Percentiles rank a stretch among this genome's conserved stretches.
Conservation (phyloP, 1,140 invertebrate genomes). For the Physella acuta region DNA sequence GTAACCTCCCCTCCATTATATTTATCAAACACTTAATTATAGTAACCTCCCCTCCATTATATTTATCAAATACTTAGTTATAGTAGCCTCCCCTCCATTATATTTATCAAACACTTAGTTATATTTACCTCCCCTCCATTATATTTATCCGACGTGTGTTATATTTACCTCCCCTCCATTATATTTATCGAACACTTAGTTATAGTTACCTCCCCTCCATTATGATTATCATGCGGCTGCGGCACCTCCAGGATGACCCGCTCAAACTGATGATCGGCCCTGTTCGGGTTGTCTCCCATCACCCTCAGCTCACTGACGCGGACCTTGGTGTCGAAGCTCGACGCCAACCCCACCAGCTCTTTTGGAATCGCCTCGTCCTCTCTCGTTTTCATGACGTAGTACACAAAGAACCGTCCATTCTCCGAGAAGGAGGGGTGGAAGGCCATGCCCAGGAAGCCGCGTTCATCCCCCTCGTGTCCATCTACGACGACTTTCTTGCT, state of each 20-base stretch:
- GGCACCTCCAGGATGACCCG: conserved; percentile 45
- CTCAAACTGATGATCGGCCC: conserved; percentile 37
- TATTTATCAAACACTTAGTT: too few species aligned
- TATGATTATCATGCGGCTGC: conserved; percentile 55
- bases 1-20: too few species aligned
- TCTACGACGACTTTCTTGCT: conserved; percentile 15
- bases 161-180: too few species aligned
- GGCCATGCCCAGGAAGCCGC: conserved; percentile 51
- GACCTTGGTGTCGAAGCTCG: conserved; percentile 32
- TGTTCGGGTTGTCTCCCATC: conserved; percentile 31
- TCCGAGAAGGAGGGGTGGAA: conserved; percentile 51
- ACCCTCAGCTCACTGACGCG: conserved; percentile 52
- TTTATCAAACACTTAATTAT: too few species aligned
- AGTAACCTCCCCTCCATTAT: too few species aligned
- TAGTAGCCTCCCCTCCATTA: too few species aligned
- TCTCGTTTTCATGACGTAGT: conserved; percentile 40
- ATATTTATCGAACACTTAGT: too few species aligned
- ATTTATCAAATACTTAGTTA: too few species aligned
- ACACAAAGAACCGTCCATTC: conserved; percentile 52
- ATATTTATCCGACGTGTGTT: too few species aligned
- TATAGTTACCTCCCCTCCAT: conserved; percentile 57
- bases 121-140: too few species aligned
- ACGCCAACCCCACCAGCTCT: not conserved
- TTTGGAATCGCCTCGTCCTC: conserved; percentile 1
- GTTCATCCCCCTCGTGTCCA: conserved; percentile 42